Conservation (phyloP, 1,140 invertebrate species). For the Reticulitermes speratus region DNA sequence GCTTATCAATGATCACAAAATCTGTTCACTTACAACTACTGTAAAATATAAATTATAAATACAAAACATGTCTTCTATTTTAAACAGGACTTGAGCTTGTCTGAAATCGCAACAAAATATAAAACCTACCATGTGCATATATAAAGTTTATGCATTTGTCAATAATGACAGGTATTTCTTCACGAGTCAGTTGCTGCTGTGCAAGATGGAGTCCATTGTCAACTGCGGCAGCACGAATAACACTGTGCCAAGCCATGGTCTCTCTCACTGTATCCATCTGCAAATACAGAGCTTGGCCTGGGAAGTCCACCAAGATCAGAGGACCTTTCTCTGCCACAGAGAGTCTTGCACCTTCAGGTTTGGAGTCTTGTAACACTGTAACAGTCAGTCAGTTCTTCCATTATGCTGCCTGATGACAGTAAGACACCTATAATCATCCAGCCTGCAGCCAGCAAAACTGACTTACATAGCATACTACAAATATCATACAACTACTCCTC, state of each 20-base stretch:
- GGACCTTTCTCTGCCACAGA: conserved; percentile 54
- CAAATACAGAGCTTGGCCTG: conserved; percentile 63
- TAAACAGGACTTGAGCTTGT: not conserved
- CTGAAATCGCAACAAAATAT: not conserved
- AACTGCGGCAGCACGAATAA: conserved; percentile 69
- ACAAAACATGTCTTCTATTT: not conserved
- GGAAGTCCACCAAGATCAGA: conserved; percentile 65
- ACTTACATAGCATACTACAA: not conserved
- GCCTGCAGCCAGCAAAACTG: no score
- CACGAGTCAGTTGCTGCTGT: conserved; percentile 82
- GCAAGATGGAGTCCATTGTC: conserved; percentile 72
- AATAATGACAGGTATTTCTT: conserved; percentile 83
- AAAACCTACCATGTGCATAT: conserved; percentile 69
- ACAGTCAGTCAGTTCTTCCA: not conserved
- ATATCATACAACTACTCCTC: conserved; percentile 41
- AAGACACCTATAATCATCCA: no score
- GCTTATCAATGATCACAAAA: no score
- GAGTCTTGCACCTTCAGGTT: conserved; percentile 41
- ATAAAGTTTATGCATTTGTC: conserved; percentile 90
- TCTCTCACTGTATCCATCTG: conserved; percentile 62
- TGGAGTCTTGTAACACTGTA: conserved; percentile 54
- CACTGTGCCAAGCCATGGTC: conserved; percentile 63
- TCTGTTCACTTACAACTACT: no score
- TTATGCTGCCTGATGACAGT: no score
- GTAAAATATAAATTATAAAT: not conserved